Conservation (phyloP, 2,113 vertebrate species). For the Hipposideros armiger region DNA sequence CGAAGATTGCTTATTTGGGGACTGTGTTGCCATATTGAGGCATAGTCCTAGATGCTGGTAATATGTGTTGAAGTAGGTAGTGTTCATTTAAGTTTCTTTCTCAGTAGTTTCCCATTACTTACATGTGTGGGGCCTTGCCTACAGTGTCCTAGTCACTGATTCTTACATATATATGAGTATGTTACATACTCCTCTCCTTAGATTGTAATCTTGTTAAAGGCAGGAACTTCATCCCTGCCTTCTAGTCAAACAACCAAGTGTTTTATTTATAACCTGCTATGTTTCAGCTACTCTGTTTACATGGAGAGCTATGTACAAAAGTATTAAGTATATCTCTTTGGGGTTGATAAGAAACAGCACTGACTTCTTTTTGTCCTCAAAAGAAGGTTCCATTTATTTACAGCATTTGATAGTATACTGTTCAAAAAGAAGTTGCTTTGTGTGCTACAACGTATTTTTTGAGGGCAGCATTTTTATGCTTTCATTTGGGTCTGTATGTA, state of each 20-base stretch:
- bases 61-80: not conserved
- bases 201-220: constrained; percentile 36
- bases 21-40: not conserved
- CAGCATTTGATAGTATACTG: constrained; percentile 64
- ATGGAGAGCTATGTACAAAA: not conserved
- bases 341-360: constrained; percentile 13
- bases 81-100: constrained; percentile 44
- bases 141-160: not conserved
- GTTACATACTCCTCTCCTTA: not conserved
- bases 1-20: constrained; percentile 46
- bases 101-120: constrained; percentile 15
- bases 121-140: not conserved
- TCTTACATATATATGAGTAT: not conserved
- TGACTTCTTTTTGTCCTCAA: constrained; percentile 57
- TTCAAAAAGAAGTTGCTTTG: constrained; percentile 66
- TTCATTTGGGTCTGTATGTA: constrained; percentile 62
- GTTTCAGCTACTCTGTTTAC: not conserved
- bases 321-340: constrained; percentile 8
- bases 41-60: not conserved
- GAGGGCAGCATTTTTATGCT: constrained; percentile 63
- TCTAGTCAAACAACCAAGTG: constrained; percentile 30
- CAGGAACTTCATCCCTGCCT: constrained; percentile 24
- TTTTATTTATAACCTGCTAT: constrained; percentile 47
- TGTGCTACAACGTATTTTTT: constrained; percentile 71
- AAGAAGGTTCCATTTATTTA: constrained; percentile 80